Conservation (phyloP, 2,797 vertebrate species). For the Pristis pectinata region DNA sequence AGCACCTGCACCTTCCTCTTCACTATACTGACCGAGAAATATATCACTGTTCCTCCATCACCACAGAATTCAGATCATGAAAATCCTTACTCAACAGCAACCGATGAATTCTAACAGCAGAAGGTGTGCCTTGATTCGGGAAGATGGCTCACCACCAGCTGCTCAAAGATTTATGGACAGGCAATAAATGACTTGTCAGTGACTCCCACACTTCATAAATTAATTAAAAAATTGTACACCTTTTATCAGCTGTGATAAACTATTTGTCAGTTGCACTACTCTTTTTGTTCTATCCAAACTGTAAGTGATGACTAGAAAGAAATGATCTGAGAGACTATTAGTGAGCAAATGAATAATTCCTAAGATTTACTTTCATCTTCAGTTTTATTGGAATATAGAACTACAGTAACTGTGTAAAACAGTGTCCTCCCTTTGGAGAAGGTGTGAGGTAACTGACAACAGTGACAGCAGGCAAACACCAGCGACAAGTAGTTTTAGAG, state of each 20-base stretch:
- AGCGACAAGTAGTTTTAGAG: conserved; percentile 21
- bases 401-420: not conserved
- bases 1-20: too few relatives aligned
- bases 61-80: too few relatives aligned
- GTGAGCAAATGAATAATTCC: not conserved
- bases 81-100: too few relatives aligned
- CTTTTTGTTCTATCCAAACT: too few relatives aligned
- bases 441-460: not conserved
- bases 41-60: too few relatives aligned
- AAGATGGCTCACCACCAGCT: too few relatives aligned
- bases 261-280: not conserved
- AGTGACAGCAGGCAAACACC: not conserved
- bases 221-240: not conserved
- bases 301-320: not conserved
- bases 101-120: too few relatives aligned
- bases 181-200: too few relatives aligned
- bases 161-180: too few relatives aligned
- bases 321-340: not conserved
- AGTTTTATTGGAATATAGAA: not conserved
- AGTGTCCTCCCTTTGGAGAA: not conserved
- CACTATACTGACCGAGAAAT: too few relatives aligned
- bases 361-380: not conserved
- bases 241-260: not conserved
- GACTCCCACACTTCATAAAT: not conserved
- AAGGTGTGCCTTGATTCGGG: too few relatives aligned